Conservation (phyloP, 1,140 invertebrate species). For the Venturia canescens region DNA sequence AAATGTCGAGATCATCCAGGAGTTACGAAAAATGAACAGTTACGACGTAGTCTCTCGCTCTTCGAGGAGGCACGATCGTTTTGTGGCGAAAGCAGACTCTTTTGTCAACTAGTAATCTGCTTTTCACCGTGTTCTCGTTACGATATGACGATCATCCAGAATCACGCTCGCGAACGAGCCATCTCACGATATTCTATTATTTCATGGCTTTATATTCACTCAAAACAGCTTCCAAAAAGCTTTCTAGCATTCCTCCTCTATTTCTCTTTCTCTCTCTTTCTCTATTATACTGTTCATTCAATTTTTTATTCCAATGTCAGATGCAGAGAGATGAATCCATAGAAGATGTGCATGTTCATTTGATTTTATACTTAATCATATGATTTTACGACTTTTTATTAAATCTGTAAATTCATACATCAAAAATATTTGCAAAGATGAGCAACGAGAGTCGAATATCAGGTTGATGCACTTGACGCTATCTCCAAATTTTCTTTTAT, state of each 20-base stretch:
- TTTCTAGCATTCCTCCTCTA: background rate
- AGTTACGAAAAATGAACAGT: conserved; percentile 4
- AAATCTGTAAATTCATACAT: background rate
- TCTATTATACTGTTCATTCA: background rate
- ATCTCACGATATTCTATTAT: conserved; percentile 13
- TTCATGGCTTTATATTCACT: conserved; percentile 16
- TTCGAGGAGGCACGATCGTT: conserved; percentile 20
- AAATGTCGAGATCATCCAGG: background rate
- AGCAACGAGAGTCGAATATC: background rate
- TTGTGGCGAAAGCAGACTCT: background rate
- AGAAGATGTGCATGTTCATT: background rate
- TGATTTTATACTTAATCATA: background rate
- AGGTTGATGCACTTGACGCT: background rate
- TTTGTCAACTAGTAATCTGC: conserved; percentile 14
- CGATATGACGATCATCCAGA: conserved; percentile 8
- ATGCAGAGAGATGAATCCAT: background rate
- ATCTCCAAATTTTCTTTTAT: background rate
- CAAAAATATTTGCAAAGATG: background rate
- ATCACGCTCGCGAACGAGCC: background rate
- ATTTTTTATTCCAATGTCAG: background rate
- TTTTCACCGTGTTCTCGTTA: conserved; percentile 1
- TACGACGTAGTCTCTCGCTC: background rate
- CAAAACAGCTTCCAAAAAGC: background rate
- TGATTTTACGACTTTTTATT: background rate
- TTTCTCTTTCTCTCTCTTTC: background rate